Evolutionary conservation across 1,140 invertebrate genomes (phyloP), one percentile per base, ranked within the genome.

Genomic region (Rhyzopertha dominica): DNA sequence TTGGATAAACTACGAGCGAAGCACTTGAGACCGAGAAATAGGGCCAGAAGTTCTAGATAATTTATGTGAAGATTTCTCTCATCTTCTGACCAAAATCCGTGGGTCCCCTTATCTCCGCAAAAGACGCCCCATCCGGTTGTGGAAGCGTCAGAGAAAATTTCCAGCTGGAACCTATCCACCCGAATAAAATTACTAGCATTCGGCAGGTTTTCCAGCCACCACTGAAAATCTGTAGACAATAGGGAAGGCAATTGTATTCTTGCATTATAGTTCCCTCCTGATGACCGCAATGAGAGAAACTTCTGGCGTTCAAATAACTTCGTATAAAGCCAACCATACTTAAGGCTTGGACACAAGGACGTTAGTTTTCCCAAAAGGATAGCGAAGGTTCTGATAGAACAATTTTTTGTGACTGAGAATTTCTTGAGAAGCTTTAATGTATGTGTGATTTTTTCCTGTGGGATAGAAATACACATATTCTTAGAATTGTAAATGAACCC

Each of bases 111-210:
- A 10, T 49, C 52, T 32, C 56, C 30, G 45, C 32, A 54, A 36
- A 18, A 39, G 8, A 42, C 43, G 7, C 56, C 58, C 58, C 63
- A 63, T 5, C 63, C 59, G 4, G 53, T 48, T 5, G 16, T 14
- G 10, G 58, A 63, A 7, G 59, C 48, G 36, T 65, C 57, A 7
- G 58, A 54, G 40, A 53, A 59, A 28, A 62, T 64, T 20, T 49
- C 48, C 19, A 54, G 18, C 10, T 7, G n/a, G 38, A 40, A 59
- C 9, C 47, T 26, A 3, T 9, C n/a, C 9, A 19, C 17, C 2
- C 30, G 37, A 29, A 58, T 50, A 10, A 45, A 32, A 20, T 52
- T 56, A 4, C 13, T 19, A 12, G 43, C 32, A 16, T 28, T 40
- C 30, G 26, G 17, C 9, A 58, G 46, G 31, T 58, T 44, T 14